Percentiles rank a stretch among this genome's conserved stretches.
phyloP scores from a whole-genome alignment of 2,797 vertebrate genomes.

The Chelidonichthys spinosus region DNA sequence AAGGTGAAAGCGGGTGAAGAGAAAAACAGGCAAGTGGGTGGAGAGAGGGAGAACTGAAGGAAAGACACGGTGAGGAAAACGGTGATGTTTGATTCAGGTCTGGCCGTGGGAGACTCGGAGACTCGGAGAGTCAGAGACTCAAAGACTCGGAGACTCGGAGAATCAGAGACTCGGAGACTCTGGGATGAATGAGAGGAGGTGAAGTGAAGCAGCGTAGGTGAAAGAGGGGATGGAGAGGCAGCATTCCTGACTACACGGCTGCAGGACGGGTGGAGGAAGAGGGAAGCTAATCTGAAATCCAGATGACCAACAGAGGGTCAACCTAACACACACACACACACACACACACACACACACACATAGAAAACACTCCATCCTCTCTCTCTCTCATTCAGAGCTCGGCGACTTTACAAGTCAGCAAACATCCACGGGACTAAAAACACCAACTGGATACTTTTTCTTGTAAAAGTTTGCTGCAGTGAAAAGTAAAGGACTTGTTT shows the following conservation, averaged over 20 bases:
- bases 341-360: constrained; percentile 29
- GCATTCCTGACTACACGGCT: constrained; percentile 73
- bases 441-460: constrained; percentile 63
- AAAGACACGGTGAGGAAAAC: constrained; percentile 23
- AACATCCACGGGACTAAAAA: constrained; percentile 54
- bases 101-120: constrained; percentile 11
- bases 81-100: constrained; percentile 51
- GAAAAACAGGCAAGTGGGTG: constrained; percentile 52
- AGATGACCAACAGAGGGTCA: constrained; percentile 79
- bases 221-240: constrained; percentile 65
- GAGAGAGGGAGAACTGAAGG: constrained; percentile 6
- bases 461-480: constrained; percentile 48
- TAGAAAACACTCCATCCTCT: constrained; percentile 38
- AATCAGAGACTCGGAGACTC: neutral
- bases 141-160: neutral
- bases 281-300: constrained; percentile 76
- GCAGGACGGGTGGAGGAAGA: constrained; percentile 41
- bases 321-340: constrained; percentile 42
- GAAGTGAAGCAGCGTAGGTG: constrained; percentile 64
- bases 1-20: constrained; percentile 56
- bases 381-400: constrained; percentile 41
- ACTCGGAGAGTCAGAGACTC: constrained; percentile 5
- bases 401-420: constrained; percentile 56
- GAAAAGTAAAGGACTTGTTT: constrained; percentile 33
- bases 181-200: constrained; percentile 53